Evolutionary conservation across 2,113 vertebrate species (phyloP).

Genomic region (Xiphophorus couchianus): DNA sequence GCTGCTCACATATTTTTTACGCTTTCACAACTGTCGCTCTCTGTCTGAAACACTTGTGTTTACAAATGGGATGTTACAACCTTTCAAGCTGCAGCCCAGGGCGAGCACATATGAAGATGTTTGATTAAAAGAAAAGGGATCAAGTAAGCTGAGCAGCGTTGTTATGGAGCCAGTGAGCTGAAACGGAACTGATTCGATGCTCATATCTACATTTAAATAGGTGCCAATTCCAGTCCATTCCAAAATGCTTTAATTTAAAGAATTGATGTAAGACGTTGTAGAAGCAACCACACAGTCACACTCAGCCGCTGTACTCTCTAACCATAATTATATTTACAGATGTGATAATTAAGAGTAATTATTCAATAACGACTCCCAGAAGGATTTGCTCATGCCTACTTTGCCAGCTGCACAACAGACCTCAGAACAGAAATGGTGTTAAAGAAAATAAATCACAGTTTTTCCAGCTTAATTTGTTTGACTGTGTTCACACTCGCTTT

Average conservation of each 20-base stretch:
- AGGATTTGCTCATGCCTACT: too few relatives aligned
- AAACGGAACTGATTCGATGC: neutral
- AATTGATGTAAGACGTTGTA: neutral
- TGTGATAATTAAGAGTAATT: neutral
- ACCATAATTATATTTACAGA: neutral
- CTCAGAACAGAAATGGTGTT: too few relatives aligned
- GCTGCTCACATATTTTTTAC: slow-evolving; percentile 47
- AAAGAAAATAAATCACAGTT: too few relatives aligned
- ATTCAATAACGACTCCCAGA: too few relatives aligned
- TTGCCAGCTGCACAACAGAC: too few relatives aligned
- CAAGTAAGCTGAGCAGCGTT: neutral
- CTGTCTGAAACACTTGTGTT: slow-evolving; percentile 45
- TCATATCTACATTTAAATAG: neutral
- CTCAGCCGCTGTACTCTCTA: neutral
- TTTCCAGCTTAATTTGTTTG: too few relatives aligned
- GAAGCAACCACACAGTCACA: neutral
- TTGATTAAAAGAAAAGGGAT: slow-evolving; percentile 28
- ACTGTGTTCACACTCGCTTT: neutral
- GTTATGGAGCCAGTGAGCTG: neutral
- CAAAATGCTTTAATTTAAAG: neutral
- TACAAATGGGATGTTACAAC: slow-evolving; percentile 57
- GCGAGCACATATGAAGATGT: slow-evolving; percentile 42
- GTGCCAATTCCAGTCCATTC: too few relatives aligned
- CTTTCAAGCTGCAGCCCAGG: slow-evolving; percentile 46
- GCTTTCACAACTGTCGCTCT: slow-evolving; percentile 22